Evolutionary conservation across 2,113 vertebrate species (phyloP), one percentile per base, ranked within the genome.

Genomic region (Thinocorus orbignyianus): DNA sequence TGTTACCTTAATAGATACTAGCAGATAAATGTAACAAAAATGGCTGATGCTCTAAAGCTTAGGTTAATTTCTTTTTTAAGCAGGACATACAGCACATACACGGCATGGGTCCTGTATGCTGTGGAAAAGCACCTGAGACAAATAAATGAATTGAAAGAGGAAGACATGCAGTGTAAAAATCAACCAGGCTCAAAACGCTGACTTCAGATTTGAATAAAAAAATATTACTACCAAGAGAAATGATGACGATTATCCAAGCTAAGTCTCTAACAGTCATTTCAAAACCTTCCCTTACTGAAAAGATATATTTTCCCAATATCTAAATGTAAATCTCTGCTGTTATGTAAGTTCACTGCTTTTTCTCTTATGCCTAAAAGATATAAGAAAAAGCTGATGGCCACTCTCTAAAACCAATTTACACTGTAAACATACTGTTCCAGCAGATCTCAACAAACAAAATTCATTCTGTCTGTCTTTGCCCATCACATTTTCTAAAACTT

Each of bases 211-310:
- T 86, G 17, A 85, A 52, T 65, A 26, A 81, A 90, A 86, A 86
- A 52, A 17, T 41, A 17, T 41, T 74, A 31, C 26, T 54, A 19
- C 14, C 11, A 13, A 25, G 25, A 64, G 4, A 76, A 37, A 39
- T 24, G 9, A 79, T 1, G 1, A 41, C 0, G 0, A n/a, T 49
- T 64, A 46, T 15, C 13, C 28, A 24, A 24, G n/a, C 54, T 64
- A 76, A 82, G 25, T 58, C 11, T 72, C 17, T 42, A 86, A 86
- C 0, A 46, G 11, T 7, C 20, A 51, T 77, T 88, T 91, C 42
- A 71, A 54, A 79, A 60, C 39, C 7, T 41, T 41, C 18, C 15
- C 46, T 11, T 55, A 60, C 5, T 69, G 26, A 42, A 69, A 61
- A 60, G 6, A 28, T 39, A 30, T 83, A 10, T 89, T 93, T 94